A percentile compares a stretch with the other conserved stretches of the same genome.
phyloP scores from a whole-genome alignment of 2,113 vertebrate species.

The Leucopsar rothschildi region DNA sequence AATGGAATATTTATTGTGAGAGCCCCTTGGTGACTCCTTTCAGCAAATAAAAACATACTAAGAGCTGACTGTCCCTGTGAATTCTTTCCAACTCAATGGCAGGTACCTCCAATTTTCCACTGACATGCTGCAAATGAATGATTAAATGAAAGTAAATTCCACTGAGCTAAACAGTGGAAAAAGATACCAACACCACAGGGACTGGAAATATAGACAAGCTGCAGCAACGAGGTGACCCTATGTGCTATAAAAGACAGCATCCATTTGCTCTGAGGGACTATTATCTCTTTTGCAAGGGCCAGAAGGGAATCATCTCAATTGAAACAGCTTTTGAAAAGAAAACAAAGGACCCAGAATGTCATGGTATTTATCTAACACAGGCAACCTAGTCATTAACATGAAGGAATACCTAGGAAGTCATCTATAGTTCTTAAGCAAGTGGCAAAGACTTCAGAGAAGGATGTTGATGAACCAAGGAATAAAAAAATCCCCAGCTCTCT shows the following conservation, averaged over 20 bases:
- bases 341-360: not conserved
- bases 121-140: conserved; percentile 63
- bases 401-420: not conserved
- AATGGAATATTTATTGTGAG: not conserved
- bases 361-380: not conserved
- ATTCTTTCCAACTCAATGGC: conserved; percentile 65
- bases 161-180: conserved; percentile 62
- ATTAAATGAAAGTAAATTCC: conserved; percentile 72
- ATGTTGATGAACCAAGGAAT: not conserved
- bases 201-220: not conserved
- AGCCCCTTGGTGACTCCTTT: not conserved
- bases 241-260: not conserved
- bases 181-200: conserved; percentile 17
- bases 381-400: not conserved
- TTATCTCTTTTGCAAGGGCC: not conserved
- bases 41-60: conserved; percentile 19
- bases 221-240: not conserved
- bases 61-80: conserved; percentile 4
- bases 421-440: not conserved
- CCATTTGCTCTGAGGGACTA: not conserved
- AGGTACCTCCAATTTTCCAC: conserved; percentile 58
- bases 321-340: not conserved
- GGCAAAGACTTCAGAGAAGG: not conserved
- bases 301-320: not conserved
- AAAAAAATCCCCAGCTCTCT: not conserved